Evolutionary conservation across 64 coral and sea anemone genomes (phyloP).

Genomic region (Actinia equina): DNA sequence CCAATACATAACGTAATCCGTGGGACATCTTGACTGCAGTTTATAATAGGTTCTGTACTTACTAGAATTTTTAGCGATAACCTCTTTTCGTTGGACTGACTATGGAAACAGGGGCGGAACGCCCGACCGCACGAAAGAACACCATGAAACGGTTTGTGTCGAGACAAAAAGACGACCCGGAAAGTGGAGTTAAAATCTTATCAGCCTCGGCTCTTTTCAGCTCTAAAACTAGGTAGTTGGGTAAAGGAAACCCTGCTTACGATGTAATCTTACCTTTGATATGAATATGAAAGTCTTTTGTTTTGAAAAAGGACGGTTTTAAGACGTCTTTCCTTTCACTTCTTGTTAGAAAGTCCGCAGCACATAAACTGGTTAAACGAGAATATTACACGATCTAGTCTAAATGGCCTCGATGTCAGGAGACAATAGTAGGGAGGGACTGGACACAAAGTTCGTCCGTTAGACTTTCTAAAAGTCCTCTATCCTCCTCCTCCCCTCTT

Average conservation of each 20-base stretch:
- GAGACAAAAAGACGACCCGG: neutral
- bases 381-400: neutral
- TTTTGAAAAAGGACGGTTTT: neutral
- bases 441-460: neutral
- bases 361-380: neutral
- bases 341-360: no score
- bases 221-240: neutral
- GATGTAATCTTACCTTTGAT: neutral
- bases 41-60: neutral
- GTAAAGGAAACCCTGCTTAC: neutral
- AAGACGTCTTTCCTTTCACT: neutral
- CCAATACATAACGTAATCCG: neutral
- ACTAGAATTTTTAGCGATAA: neutral
- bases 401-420: slow-evolving; percentile 5
- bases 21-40: neutral
- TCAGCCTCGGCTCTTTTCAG: neutral
- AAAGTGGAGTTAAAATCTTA: neutral
- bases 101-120: neutral
- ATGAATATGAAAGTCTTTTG: neutral
- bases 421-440: neutral
- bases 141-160: neutral
- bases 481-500: no score
- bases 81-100: neutral
- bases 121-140: neutral
- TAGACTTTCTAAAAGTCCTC: neutral